Evolutionary conservation across 2,888 invertebrate species (phyloP), one percentile per base, ranked within the genome.

Genomic region (Mycalesis mineus): DNA sequence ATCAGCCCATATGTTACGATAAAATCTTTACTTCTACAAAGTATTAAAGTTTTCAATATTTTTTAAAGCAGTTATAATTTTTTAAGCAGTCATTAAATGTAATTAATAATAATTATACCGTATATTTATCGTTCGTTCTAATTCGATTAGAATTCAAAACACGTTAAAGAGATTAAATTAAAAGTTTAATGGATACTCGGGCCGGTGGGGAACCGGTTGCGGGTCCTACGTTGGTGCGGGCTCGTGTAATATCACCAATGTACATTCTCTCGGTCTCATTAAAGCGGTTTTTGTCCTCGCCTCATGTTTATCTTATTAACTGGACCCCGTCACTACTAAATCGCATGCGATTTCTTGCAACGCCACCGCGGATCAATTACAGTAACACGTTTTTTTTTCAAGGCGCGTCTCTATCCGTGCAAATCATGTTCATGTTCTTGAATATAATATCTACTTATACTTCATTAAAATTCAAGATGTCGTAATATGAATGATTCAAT

Each of bases 241-340:
- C 69, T 73, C 78, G 71, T 80, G 77, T 80, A 77, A 77, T 78
- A 80, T 78, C 74, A 73, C 68, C 74, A 68, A 73, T 71, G 75
- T 75, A 79, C 77, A 82, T 80, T 80, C 79, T 77, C 78, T 75
- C 77, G 71, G 73, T 75, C 77, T 78, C 77, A 79, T 80, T 81
- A 76, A 75, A 75, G 70, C 68, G 73, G 75, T 78, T 82, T 84
- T 83, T 82, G 78, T 79, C 75, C 75, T 72, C 75, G 71, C 64
- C 73, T 73, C 73, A 71, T 79, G 76, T 78, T 81, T 80, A 77
- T 81, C 78, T 80, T 79, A 81, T 82, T 82, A 76, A 71, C 68
- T 70, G 75, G 62, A 56, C 64, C 61, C 63, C 55, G 64, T 61
- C 65, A 63, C 73, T 77, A 75, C 78, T 77, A 75, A 78, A 75